Base-by-base conservation (phyloP, 2,113 vertebrate genomes). In the Aramus guarauna region DNA sequence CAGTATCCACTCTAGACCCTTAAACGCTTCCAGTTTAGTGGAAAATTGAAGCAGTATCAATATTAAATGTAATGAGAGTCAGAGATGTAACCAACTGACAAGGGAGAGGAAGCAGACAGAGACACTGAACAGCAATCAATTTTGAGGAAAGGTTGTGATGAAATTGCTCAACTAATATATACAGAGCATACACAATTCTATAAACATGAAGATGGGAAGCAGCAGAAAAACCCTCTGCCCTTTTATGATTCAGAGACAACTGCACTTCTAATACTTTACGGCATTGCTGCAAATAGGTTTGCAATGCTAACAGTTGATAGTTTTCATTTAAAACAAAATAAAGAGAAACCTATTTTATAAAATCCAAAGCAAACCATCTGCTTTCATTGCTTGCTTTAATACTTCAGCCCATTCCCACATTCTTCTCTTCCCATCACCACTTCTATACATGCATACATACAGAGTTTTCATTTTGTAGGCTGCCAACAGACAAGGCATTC, bases 291-390 rank as follows among this genome's bases (percentile, higher is more conserved):
- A 96, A 94, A 96, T 39, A 92, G 81, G 60, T 91, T 95, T 94
- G 93, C 87, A 78, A 59, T 88, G 56, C 66, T 16, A n/a, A 74
- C 41, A 32, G 12, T 39, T 86, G 79, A 85, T 79, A 73, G 78
- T 48, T 97, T 96, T 96, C 68, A 95, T 97, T 95, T 82, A 66
- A 90, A 96, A 96, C 75, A 89, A 88, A 77, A 83, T 86, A 80
- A 91, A 96, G 85, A 92, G 89, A 97, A 97, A 96, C 64, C 81
- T 94, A 78, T 94, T 91, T 97, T 94, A 96, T 89, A 96, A 98
- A 97, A 82, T 55, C 85, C 60, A 87, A 92, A 93, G 89, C 43
- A 92, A 94, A 91, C 71, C 21, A 26, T 75, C 41, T 95, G 76
- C 90, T 92, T 96, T 87, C 82, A 85, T 45, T 43, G 62, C 76